phyloP scores from a whole-genome alignment of 2,113 vertebrate species.

The Heterotis niloticus region DNA sequence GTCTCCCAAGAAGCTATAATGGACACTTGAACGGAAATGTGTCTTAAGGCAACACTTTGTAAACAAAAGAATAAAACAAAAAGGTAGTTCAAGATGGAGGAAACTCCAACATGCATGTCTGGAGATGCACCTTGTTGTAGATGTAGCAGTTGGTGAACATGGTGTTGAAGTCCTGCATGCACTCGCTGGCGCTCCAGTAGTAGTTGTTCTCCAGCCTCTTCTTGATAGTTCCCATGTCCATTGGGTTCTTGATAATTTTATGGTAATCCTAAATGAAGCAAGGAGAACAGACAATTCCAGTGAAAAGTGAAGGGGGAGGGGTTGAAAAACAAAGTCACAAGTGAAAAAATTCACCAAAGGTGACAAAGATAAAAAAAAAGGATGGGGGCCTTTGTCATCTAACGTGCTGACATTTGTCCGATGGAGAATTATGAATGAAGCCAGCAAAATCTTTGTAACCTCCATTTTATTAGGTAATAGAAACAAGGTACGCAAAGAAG shows the following conservation, averaged over 20 bases:
- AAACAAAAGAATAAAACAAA: no score
- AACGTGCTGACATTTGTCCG: no score
- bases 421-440: no score
- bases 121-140: slow-evolving; percentile 85
- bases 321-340: not conserved
- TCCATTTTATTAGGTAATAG: no score
- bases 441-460: no score
- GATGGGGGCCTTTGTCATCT: no score
- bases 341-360: not conserved
- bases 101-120: no score
- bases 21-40: no score
- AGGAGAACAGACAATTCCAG: no score
- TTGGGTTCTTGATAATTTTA: slow-evolving; percentile 89
- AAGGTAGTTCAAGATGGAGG: no score
- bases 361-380: not conserved
- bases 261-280: slow-evolving; percentile 81
- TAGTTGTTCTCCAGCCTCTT: slow-evolving; percentile 90
- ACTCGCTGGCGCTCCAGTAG: slow-evolving; percentile 91
- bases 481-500: not conserved
- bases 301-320: not conserved
- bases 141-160: slow-evolving; percentile 99
- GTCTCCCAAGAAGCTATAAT: no score
- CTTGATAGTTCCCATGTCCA: slow-evolving; percentile 98
- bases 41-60: no score
- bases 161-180: slow-evolving; percentile 97